These are phyloP conservation scores for Synanthedon myopaeformis DNA, from an alignment of 2,888 invertebrate genomes.

Conservation along the genomic window DNA sequence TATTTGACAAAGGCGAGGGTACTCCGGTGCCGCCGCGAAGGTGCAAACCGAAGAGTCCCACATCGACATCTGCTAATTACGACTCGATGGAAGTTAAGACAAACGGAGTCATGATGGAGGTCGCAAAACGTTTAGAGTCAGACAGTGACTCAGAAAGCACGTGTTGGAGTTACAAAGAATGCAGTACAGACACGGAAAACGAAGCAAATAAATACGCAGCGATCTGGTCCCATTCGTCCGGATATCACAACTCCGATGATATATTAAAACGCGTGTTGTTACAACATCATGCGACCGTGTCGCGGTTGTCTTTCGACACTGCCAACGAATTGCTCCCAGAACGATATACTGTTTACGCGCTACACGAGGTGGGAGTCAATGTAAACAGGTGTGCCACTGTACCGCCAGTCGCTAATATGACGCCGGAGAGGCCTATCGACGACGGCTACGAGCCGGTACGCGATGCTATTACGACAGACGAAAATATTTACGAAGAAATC, in stretches of 20 bases:
- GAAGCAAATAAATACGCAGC: conserved; percentile 42
- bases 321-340: conserved; percentile 45
- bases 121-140: conserved; percentile 24
- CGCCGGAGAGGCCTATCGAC: conserved; percentile 55
- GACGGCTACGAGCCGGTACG: conserved; percentile 61
- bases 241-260: conserved; percentile 58
- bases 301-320: conserved; percentile 52
- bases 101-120: conserved; percentile 15
- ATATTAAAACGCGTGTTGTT: conserved; percentile 44
- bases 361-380: conserved; percentile 58
- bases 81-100: conserved; percentile 28
- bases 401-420: conserved; percentile 50
- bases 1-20: conserved; percentile 27
- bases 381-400: conserved; percentile 29
- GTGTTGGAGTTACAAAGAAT: conserved; percentile 63
- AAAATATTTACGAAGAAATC: conserved; percentile 64
- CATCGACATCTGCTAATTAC: conserved; percentile 27
- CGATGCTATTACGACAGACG: conserved; percentile 51
- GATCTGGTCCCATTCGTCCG: conserved; percentile 57
- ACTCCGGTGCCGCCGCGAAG: conserved; percentile 43
- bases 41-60: conserved; percentile 32
- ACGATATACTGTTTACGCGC: conserved; percentile 47
- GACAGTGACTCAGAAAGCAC: conserved; percentile 58
- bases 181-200: conserved; percentile 34
- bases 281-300: conserved; percentile 45